Evolutionary conservation across 2,888 invertebrate species (phyloP).

Genomic region (Pterostichus madidus): DNA sequence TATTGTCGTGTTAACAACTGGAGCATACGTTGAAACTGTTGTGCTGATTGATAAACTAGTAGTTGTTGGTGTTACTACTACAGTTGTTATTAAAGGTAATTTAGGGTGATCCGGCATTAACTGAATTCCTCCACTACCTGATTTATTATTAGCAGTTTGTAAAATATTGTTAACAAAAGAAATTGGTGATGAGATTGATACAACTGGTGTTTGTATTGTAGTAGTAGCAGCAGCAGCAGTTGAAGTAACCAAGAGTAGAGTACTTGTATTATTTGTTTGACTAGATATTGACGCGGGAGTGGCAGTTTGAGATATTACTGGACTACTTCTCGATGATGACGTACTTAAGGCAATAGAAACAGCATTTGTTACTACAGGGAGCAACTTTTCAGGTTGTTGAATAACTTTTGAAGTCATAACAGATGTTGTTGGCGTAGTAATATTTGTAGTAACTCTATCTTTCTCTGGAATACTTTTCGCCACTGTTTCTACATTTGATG

Average conservation of each 20-base stretch:
- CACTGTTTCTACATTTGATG: conserved; percentile 78
- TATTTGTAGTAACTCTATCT: conserved; percentile 72
- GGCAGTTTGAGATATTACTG: conserved; percentile 34
- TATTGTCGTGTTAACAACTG: conserved; percentile 35
- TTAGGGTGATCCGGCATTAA: conserved; percentile 74
- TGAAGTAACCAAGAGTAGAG: conserved; percentile 51
- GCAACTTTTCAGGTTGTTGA: conserved; percentile 71
- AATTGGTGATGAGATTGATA: conserved; percentile 62
- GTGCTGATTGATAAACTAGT: conserved; percentile 53
- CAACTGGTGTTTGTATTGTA: conserved; percentile 37
- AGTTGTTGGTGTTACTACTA: conserved; percentile 67
- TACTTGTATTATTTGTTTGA: conserved; percentile 64
- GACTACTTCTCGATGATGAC: conserved; percentile 67
- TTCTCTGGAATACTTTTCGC: conserved; percentile 74
- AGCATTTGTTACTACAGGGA: conserved; percentile 71
- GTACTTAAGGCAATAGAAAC: conserved; percentile 69
- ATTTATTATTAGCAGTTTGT: conserved; percentile 45
- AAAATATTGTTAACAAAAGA: conserved; percentile 61
- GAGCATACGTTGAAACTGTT: conserved; percentile 17
- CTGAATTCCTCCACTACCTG: conserved; percentile 70
- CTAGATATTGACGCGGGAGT: conserved; percentile 7
- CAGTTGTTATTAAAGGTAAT: conserved; percentile 71
- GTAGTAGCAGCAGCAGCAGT: conserved; percentile 57
- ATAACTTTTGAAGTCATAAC: conserved; percentile 72
- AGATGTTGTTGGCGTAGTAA: conserved; percentile 72